Evolutionary conservation across 2,797 vertebrate species (phyloP), one percentile per base, ranked within the genome.

Genomic region (Myotis myotis): DNA sequence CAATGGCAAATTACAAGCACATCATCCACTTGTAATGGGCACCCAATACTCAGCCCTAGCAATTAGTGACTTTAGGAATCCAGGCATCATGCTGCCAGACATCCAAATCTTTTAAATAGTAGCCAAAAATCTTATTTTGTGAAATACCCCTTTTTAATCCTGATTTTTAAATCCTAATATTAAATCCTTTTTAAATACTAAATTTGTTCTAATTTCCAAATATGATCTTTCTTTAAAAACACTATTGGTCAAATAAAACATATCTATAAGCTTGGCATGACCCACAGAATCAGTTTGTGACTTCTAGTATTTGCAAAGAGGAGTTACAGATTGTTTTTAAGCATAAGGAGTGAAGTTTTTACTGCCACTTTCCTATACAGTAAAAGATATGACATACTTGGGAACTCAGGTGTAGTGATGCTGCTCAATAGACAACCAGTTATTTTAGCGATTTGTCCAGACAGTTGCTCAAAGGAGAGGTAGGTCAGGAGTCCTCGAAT

Each of bases 1-100:
- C 19, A 20, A 12, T 20, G 16, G 10, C 30, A 33, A 38, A 84
- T 25, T 17, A 19, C 19, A 68, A 66, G 12, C 22, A 20, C 2
- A 0, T 10, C 11, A 3, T 38, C 8, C 44, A 17, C 22, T 4
- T 1, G 15, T 53, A 25, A 23, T 2, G 1, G 33, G 20, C 15
- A 20, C 5, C 17, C 13, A 41, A n/a, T 30, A 17, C 16, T 38
- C 41, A 57, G 33, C 87, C 78, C 71, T 12, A 75, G 30, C 30
- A 60, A 60, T 28, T 4, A 28, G 7, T 62, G 36, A 57, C 28
- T n/a, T 87, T 4, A 70, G 71, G 28, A 41, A 74, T 53, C 38
- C 13, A 30, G 55, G 17, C 6, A 28, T 12, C 17, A 6, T 30
- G n/a, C 0, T 38, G 22, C 4, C 57, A 44, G 83, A 60, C 8